Conservation (phyloP, 2,113 vertebrate species). For the Sus scrofa region DNA sequence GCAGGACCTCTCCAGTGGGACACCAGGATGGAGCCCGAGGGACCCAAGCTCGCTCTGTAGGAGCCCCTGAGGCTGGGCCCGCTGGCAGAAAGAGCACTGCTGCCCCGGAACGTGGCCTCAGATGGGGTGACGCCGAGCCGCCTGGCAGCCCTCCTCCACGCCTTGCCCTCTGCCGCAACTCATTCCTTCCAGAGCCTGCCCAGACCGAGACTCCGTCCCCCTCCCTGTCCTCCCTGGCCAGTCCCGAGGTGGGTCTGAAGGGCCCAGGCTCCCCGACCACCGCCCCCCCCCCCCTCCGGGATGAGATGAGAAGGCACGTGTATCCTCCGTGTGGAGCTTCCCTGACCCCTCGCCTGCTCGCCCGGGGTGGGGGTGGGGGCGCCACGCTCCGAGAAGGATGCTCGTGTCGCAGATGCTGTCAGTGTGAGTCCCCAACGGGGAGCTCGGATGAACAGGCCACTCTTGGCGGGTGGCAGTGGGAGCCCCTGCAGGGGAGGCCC, state of each 20-base stretch:
- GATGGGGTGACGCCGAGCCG: rapidly evolving
- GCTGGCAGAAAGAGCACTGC: not conserved
- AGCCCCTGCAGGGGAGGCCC: not conserved
- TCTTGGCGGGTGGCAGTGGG: not conserved
- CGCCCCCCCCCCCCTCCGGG: no score
- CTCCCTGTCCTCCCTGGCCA: constrained; percentile 44
- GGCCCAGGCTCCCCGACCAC: not conserved
- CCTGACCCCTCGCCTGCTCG: not conserved
- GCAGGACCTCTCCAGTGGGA: not conserved
- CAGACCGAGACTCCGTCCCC: not conserved
- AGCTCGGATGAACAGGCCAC: not conserved
- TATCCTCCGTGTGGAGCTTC: not conserved
- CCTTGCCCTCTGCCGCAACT: not conserved
- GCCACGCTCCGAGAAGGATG: not conserved
- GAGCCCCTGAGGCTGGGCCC: not conserved
- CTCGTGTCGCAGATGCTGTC: not conserved
- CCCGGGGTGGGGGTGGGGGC: no score
- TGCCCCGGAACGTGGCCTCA: no score
- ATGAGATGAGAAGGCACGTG: rapidly evolving
- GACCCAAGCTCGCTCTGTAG: rapidly evolving
- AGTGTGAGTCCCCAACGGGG: not conserved
- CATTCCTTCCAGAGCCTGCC: not conserved
- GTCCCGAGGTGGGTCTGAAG: constrained; percentile 30
- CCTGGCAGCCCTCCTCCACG: no score
- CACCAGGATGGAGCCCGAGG: not conserved